These are phyloP conservation scores for Cyprinus carpio DNA, from an alignment of 2,113 vertebrate genomes.

Conservation along the genomic window DNA sequence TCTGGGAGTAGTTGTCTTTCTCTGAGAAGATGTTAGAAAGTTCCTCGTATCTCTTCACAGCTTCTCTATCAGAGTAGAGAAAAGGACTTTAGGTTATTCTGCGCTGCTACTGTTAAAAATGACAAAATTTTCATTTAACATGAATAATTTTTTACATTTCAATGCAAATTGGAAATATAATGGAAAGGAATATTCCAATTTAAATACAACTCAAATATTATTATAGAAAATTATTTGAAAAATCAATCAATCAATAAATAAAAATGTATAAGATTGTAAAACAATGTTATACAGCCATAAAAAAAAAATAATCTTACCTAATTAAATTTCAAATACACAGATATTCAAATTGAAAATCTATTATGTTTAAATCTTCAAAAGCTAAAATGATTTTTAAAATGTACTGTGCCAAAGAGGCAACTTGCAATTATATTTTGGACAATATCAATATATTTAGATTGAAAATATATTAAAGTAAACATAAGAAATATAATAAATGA, in stretches of 20 bases:
- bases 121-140: neutral
- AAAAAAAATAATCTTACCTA: no score
- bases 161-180: neutral
- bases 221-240: neutral
- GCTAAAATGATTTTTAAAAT: neutral
- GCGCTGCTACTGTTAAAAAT: neutral
- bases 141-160: neutral
- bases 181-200: neutral
- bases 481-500: no score
- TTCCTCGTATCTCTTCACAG: conserved; percentile 78
- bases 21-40: conserved; percentile 85
- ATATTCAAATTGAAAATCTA: neutral
- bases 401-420: neutral
- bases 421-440: neutral
- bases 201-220: neutral
- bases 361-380: neutral
- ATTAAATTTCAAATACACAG: neutral
- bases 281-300: no score
- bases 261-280: no score
- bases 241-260: neutral
- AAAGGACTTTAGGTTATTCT: neutral
- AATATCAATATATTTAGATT: neutral
- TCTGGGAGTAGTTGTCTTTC: conserved; percentile 88
- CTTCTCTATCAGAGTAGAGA: conserved; percentile 70
- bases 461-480: neutral